Evolutionary conservation across 2,888 invertebrate genomes (phyloP), one percentile per base, ranked within the genome.

Genomic region (Drosophila yooni): DNA sequence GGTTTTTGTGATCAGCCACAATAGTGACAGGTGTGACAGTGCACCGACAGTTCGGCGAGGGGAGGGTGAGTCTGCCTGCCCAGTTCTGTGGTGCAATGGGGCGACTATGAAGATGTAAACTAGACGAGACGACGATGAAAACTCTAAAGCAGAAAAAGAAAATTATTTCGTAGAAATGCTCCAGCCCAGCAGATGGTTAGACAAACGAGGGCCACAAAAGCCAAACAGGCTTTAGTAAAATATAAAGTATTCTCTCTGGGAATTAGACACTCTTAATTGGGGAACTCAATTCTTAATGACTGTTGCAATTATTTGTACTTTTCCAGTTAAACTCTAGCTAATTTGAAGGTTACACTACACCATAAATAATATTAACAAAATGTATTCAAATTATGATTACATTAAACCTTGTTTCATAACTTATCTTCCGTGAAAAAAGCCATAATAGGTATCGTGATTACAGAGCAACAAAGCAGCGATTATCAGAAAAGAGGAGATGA

Each of bases 1-100:
- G 82, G 77, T 81, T 86, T 83, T 80, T 86, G 82, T 87, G 87
- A 87, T 86, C 88, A 86, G 88, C 87, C 87, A 79, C 86, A 88
- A 83, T 78, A 86, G 82, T 88, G 87, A 87, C 87, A 87, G 87
- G 87, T 87, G 87, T 88, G 87, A 87, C 87, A 87, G 83, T 86
- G 83, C 74, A 54, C 72, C 77, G 83, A 73, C 85, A 85, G 70
- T 57, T 70, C 36, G 60, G 29, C 29, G 43, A 51, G 57, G 46
- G 54, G 65, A 31, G 63, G 36, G 40, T 68, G 52, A 50, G 57
- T 53, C 70, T 13, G 21, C 25, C 61, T 40, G 65, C 72, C 71
- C 72, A 64, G 73, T 77, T 72, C 70, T 60, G 66, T 71, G 79
- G 66, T 68, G 72, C 66, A 73, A 56, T 63, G 56, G 65, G 59